phyloP scores from a whole-genome alignment of 1,140 invertebrate species.

The Bombus fervidus region DNA sequence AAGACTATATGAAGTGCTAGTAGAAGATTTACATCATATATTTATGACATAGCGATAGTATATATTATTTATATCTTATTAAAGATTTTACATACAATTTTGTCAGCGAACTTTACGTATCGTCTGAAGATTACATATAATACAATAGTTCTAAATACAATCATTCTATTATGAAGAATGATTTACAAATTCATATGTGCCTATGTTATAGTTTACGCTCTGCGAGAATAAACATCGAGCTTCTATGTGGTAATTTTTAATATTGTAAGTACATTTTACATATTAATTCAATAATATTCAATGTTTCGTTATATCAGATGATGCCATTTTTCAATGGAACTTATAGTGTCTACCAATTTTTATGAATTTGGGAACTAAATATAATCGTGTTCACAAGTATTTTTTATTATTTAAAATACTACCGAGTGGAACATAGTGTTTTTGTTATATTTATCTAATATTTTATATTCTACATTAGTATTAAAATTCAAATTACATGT shows the following conservation, averaged over 20 bases:
- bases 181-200: conserved; percentile 7
- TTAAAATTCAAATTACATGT: conserved; percentile 18
- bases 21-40: conserved; percentile 39
- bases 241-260: background rate
- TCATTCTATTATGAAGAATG: conserved; percentile 25
- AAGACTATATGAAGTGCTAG: conserved; percentile 10
- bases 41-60: conserved; percentile 47
- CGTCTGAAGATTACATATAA: conserved; percentile 13
- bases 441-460: conserved; percentile 11
- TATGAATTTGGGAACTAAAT: conserved; percentile 8
- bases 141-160: background rate
- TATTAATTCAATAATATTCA: background rate
- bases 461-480: background rate
- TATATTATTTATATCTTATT: conserved; percentile 49
- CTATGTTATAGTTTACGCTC: conserved; percentile 26
- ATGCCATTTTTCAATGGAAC: background rate
- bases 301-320: background rate
- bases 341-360: conserved; percentile 16
- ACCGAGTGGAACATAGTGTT: background rate
- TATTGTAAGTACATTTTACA: conserved; percentile 16
- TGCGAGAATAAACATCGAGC: conserved; percentile 11
- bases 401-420: conserved; percentile 24
- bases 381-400: background rate
- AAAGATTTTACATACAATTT: conserved; percentile 60
- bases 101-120: conserved; percentile 23